Evolutionary conservation across 1,140 invertebrate species (phyloP), one percentile per base, ranked within the genome.

Genomic region (Notospermus geniculatus): DNA sequence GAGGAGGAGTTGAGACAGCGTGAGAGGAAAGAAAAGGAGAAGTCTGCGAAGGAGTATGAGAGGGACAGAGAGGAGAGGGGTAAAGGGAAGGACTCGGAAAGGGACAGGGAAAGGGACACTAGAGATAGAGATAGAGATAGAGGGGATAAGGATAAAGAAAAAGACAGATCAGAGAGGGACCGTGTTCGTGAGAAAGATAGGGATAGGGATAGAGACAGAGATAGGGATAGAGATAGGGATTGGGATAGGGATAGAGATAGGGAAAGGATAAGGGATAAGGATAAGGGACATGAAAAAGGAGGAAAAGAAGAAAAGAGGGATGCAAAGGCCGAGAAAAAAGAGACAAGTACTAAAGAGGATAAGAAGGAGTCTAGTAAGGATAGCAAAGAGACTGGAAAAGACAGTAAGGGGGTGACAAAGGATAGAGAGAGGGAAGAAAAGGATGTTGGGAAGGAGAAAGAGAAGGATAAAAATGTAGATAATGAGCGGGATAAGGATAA

Each of bases 11-110:
- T 25, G 23, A 28, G 41, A 28, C 22, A 15, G 2, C 28, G 36
- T 52, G 27, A 58, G 52, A 56, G 39, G 52, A 23, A 22, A 43
- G 41, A 62, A 60, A 22, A 68, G 67, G 50, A 65, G 43, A 52
- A 39, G 60, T 59, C n/a, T 83, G 83, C 68, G 82, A 84, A 71
- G 77, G 84, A 64, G 73, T 84, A 13, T 79, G 82, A 67, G 75
- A 74, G 60, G 72, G 69, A 67, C 77, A 50, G 46, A 23, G 63
- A 59, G 25, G 57, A 64, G 45, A 63, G 54, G 46, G 65, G 59
- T 28, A 60, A 57, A 22, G 66, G 62, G 57, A 43, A 54, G 32
- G 62, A 59, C 43, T 61, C 22, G 50, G 41, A 50, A 27, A 52
- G 15, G 22, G 46, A 56, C 23, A 25, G 50, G 25, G 50, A 60